These are phyloP conservation scores for Drosophila anomalipes DNA, from an alignment of 2,888 invertebrate genomes.

Conservation along the genomic window DNA sequence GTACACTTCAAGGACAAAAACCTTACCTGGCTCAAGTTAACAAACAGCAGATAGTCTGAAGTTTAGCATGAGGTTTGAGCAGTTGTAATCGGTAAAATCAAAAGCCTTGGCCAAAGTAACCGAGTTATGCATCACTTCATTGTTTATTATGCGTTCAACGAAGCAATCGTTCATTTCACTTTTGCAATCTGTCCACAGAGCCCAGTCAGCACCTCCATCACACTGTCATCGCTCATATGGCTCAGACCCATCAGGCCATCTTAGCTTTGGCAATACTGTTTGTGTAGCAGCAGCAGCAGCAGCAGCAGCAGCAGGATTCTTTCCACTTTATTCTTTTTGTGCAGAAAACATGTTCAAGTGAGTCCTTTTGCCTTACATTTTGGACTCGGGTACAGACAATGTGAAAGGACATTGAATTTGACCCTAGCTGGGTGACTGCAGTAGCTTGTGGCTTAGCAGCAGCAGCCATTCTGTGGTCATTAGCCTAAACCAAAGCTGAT, in stretches of 20 bases:
- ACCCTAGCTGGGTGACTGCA: constrained; percentile 63
- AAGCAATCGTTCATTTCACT: constrained; percentile 67
- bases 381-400: constrained; percentile 46
- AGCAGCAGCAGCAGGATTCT: constrained; percentile 1
- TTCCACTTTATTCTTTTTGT: constrained; percentile 9
- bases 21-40: not conserved
- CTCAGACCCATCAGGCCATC: constrained; percentile 10
- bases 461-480: constrained; percentile 79
- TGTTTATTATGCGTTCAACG: constrained; percentile 63
- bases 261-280: constrained; percentile 29
- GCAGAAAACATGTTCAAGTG: constrained; percentile 43
- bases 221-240: constrained; percentile 50
- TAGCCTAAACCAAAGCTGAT: constrained; percentile 80
- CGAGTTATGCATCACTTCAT: constrained; percentile 47
- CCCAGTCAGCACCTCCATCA: constrained; percentile 53
- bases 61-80: not conserved
- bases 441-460: constrained; percentile 66
- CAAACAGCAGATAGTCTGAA: not conserved
- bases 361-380: constrained; percentile 48
- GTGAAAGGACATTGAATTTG: constrained; percentile 65
- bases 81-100: constrained; percentile 8
- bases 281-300: constrained; percentile 15
- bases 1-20: not conserved
- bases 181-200: constrained; percentile 57
- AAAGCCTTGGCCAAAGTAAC: constrained; percentile 5